phyloP scores from a whole-genome alignment of 2,113 vertebrate species.

The Anarrhichthys ocellatus region DNA sequence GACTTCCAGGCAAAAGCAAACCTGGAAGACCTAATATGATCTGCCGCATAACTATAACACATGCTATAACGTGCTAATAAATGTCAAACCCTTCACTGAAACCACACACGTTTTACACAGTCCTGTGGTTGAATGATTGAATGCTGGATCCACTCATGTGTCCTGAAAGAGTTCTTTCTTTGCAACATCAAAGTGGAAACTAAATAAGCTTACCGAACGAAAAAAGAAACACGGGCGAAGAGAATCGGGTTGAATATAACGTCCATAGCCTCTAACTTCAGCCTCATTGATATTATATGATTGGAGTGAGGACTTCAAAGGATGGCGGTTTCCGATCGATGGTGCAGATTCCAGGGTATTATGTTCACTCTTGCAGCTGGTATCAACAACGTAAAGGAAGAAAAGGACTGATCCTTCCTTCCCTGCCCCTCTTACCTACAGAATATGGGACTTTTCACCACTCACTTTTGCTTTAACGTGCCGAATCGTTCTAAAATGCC shows the following conservation, averaged over 20 bases:
- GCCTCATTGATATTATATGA: constrained; percentile 57
- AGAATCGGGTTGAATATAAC: constrained; percentile 49
- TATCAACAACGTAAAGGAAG: constrained; percentile 43
- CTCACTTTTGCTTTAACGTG: constrained; percentile 12
- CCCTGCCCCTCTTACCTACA: constrained; percentile 1
- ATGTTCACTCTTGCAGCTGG: constrained; percentile 49
- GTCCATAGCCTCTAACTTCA: constrained; percentile 32
- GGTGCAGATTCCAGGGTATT: constrained; percentile 51
- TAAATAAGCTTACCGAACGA: constrained; percentile 43
- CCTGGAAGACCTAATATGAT: not conserved
- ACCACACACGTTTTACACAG: constrained; percentile 9
- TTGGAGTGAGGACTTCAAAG: constrained; percentile 60
- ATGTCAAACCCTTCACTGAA: not conserved
- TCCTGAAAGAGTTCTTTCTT: constrained; percentile 46
- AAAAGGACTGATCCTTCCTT: constrained; percentile 23
- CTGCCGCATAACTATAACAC: not conserved
- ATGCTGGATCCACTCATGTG: constrained; percentile 8
- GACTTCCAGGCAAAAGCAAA: not conserved
- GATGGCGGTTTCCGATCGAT: constrained; percentile 40
- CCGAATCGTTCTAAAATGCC: constrained; percentile 37
- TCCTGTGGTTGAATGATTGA: constrained; percentile 15
- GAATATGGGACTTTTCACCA: constrained; percentile 29
- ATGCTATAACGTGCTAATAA: not conserved
- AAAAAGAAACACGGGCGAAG: constrained; percentile 30
- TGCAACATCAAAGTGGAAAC: constrained; percentile 64